A percentile compares a stretch with the other conserved stretches of the same genome.
These are phyloP conservation scores for Arion vulgaris DNA, from an alignment of 1,140 invertebrate species.

Conservation along the genomic window DNA sequence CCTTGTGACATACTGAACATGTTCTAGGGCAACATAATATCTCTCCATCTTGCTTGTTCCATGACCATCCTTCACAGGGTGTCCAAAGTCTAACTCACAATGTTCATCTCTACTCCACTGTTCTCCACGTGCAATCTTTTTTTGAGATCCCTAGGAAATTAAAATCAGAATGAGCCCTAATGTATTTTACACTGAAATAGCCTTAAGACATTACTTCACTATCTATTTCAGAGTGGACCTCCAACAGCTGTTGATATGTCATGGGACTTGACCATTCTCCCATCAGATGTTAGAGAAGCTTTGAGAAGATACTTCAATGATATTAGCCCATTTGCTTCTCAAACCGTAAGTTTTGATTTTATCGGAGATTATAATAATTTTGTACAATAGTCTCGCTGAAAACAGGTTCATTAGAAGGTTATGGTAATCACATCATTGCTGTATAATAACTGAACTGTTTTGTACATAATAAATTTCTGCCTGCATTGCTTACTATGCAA, in stretches of 20 bases:
- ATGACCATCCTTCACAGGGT: too few relatives aligned
- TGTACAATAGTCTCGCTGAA: neutral
- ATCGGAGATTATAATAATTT: neutral
- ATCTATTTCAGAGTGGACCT: slow-evolving; percentile 12
- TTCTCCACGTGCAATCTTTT: too few relatives aligned
- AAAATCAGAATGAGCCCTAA: too few relatives aligned
- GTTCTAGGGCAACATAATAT: too few relatives aligned
- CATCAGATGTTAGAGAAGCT: slow-evolving; percentile 25
- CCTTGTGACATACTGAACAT: too few relatives aligned
- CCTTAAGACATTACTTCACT: too few relatives aligned
- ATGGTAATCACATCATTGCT: too few relatives aligned
- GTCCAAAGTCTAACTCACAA: too few relatives aligned
- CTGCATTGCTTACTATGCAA: neutral
- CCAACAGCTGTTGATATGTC: slow-evolving; percentile 3
- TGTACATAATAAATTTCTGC: neutral
- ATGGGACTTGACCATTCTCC: slow-evolving; percentile 34
- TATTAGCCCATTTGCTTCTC: slow-evolving; percentile 29
- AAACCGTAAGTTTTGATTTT: slow-evolving; percentile 1
- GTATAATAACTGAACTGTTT: neutral
- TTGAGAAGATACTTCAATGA: slow-evolving; percentile 36
- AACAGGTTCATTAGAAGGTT: neutral
- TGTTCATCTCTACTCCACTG: too few relatives aligned
- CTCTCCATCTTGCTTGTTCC: too few relatives aligned
- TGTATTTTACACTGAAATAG: too few relatives aligned
- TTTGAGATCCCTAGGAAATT: too few relatives aligned